phyloP scores from a whole-genome alignment of 2,113 vertebrate species.

The Petroica traversi region DNA sequence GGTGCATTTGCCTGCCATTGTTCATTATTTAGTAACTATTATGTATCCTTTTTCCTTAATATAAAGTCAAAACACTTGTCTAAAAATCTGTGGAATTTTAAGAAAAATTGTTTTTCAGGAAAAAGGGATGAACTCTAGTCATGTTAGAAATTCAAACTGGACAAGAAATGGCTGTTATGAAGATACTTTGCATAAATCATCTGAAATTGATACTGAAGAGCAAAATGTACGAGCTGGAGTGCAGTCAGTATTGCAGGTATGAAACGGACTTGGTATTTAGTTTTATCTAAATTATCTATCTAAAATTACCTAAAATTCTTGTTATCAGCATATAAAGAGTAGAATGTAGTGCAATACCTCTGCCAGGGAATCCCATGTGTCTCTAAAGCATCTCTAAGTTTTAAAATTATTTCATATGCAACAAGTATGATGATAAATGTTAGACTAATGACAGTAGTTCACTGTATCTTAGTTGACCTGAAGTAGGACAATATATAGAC shows the following conservation, averaged over 20 bases:
- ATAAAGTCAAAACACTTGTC: background rate
- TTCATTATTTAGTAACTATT: background rate
- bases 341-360: background rate
- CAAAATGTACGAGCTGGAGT: conserved; percentile 88
- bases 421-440: background rate
- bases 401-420: background rate
- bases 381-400: background rate
- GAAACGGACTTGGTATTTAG: background rate
- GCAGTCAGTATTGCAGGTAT: conserved; percentile 92
- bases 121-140: conserved; percentile 69
- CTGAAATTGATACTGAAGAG: conserved; percentile 82
- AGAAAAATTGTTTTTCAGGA: conserved; percentile 73
- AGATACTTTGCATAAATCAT: conserved; percentile 74
- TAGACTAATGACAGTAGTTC: background rate
- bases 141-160: conserved; percentile 77
- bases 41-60: background rate
- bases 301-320: background rate
- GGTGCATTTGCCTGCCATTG: background rate
- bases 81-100: background rate
- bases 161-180: conserved; percentile 78
- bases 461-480: background rate
- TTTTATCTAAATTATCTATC: background rate
- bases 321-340: background rate
- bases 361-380: background rate
- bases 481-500: background rate